Conservation (phyloP, 2,888 invertebrate genomes). For the Ophion slaviceki region DNA sequence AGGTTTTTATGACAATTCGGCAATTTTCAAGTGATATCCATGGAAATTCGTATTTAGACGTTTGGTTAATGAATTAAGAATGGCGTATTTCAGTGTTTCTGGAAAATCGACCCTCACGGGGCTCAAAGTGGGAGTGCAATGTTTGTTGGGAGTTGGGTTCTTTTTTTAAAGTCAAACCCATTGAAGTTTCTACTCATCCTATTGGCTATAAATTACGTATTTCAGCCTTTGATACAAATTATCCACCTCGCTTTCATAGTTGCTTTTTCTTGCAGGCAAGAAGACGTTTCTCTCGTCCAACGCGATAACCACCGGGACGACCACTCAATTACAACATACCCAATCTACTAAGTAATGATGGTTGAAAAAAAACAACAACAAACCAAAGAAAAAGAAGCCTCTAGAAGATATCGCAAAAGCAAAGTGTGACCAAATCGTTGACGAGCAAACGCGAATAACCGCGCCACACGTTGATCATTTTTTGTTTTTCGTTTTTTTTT, state of each 20-base stretch:
- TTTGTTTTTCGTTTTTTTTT: neutral
- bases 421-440: slow-evolving; percentile 2
- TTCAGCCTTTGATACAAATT: too few relatives aligned
- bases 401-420: neutral
- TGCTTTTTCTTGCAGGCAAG: slow-evolving; percentile 72
- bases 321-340: slow-evolving; percentile 77
- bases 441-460: slow-evolving; percentile 32
- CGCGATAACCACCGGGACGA: slow-evolving; percentile 74
- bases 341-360: slow-evolving; percentile 80
- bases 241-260: neutral
- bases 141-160: too few relatives aligned
- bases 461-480: slow-evolving; percentile 36
- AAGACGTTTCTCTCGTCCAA: slow-evolving; percentile 79
- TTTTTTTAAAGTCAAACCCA: too few relatives aligned
- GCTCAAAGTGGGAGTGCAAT: too few relatives aligned
- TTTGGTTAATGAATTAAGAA: too few relatives aligned
- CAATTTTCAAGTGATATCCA: too few relatives aligned
- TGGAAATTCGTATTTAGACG: too few relatives aligned
- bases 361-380: slow-evolving; percentile 31
- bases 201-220: too few relatives aligned
- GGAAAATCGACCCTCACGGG: too few relatives aligned
- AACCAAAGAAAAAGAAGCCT: slow-evolving; percentile 11
- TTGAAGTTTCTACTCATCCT: too few relatives aligned
- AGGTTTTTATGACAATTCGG: too few relatives aligned
- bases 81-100: too few relatives aligned